Evolutionary conservation across 2,113 vertebrate species (phyloP).

Genomic region (Xyliphius kryptos): DNA sequence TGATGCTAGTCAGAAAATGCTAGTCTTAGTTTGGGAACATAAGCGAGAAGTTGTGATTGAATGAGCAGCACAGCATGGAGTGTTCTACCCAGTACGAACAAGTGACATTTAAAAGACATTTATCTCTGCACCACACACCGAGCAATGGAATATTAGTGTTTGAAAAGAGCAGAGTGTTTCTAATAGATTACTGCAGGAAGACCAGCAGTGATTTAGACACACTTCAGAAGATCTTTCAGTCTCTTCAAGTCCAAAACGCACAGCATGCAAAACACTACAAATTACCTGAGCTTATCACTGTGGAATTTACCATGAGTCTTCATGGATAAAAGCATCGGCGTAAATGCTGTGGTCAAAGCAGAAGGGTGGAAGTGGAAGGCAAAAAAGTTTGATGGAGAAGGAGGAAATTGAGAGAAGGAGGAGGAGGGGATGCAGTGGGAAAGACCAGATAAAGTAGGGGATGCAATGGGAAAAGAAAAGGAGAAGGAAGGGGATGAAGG

Average conservation of each 20-base stretch:
- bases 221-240: conserved; percentile 33
- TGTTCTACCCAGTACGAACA: conserved; percentile 37
- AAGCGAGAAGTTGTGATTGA: background rate
- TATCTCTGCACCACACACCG: conserved; percentile 47
- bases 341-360: background rate
- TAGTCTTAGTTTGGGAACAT: background rate
- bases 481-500: too few relatives aligned
- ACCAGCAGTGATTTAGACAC: conserved; percentile 43
- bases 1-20: background rate
- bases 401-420: background rate
- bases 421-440: background rate
- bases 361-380: background rate
- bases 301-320: background rate
- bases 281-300: conserved; percentile 9
- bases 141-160: conserved; percentile 55
- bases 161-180: conserved; percentile 50
- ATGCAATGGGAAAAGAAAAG: too few relatives aligned
- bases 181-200: conserved; percentile 56
- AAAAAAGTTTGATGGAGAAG: too few relatives aligned
- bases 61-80: background rate
- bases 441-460: too few relatives aligned
- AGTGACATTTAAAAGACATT: conserved; percentile 53
- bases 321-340: background rate
- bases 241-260: conserved; percentile 4
- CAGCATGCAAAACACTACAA: conserved; percentile 11